Conservation (phyloP, 30 jellyfish, hydroid and myxozoan species). For the Hydractinia symbiolongicarpus region DNA sequence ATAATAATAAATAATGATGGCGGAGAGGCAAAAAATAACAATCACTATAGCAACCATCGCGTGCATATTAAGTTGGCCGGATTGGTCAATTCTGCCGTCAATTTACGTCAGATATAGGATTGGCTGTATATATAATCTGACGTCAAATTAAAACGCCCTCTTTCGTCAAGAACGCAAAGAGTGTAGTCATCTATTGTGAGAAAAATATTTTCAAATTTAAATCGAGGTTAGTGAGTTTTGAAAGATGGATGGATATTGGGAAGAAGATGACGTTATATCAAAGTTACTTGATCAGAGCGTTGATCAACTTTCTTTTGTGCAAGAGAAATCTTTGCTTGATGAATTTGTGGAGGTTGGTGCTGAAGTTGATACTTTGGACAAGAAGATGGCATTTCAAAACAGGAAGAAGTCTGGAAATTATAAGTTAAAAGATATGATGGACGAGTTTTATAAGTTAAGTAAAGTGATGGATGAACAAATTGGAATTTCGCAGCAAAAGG, state of each 20-base stretch:
- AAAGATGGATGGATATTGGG: neutral
- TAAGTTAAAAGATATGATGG: neutral
- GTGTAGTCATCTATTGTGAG: too few species aligned
- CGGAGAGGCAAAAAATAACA: too few species aligned
- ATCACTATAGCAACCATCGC: too few species aligned
- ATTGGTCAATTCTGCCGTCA: too few species aligned
- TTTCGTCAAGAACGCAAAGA: too few species aligned
- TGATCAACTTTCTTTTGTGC: neutral
- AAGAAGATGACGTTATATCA: slow-evolving; percentile 1
- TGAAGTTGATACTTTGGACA: neutral
- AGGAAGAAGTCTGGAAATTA: neutral
- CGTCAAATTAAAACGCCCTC: too few species aligned
- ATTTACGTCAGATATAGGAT: too few species aligned
- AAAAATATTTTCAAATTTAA: too few species aligned
- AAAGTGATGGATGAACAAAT: slow-evolving; percentile 3
- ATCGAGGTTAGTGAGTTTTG: neutral
- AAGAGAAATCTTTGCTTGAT: neutral
- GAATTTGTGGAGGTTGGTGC: slow-evolving; percentile 4
- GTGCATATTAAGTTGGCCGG: too few species aligned
- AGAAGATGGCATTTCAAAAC: neutral
- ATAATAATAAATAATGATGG: too few species aligned
- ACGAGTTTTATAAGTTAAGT: slow-evolving; percentile 2
- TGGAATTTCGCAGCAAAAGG: neutral
- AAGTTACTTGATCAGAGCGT: neutral
- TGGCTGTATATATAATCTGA: too few species aligned